Conservation (phyloP, 37 sponge, comb jelly and placozoan species). For the Axinella damicornis region DNA sequence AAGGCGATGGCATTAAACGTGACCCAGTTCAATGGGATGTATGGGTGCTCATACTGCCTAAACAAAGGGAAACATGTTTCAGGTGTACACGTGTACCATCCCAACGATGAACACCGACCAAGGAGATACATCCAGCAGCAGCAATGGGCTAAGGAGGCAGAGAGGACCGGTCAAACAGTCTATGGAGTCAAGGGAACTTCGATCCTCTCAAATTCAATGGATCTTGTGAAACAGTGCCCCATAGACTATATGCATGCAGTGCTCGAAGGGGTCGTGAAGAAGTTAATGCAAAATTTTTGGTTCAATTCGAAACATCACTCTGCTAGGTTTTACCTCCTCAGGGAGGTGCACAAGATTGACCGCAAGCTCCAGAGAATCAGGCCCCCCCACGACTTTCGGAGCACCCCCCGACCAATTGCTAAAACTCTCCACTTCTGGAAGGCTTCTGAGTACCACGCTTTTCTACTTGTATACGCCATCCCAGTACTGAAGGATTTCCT, state of each 20-base stretch:
- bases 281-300: not conserved
- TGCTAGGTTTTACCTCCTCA: not conserved
- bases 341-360: not conserved
- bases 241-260: constrained; percentile 19
- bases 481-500: constrained; percentile 14
- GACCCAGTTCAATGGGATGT: constrained; percentile 16
- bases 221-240: not conserved
- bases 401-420: constrained; percentile 8
- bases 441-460: constrained; percentile 31
- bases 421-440: constrained; percentile 10
- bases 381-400: constrained; percentile 24
- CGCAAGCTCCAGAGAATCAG: constrained; percentile 6
- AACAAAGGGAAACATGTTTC: constrained; percentile 7
- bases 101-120: constrained; percentile 7
- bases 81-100: constrained; percentile 3
- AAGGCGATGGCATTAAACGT: constrained; percentile 7
- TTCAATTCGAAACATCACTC: constrained; percentile 3
- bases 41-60: constrained; percentile 22
- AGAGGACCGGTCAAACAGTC: not conserved
- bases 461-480: constrained; percentile 2
- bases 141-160: constrained; percentile 11
- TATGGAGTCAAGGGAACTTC: constrained; percentile 11
- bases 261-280: constrained; percentile 16
- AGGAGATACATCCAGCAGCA: not conserved
- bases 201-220: not conserved